Evolutionary conservation across 2,113 vertebrate genomes (phyloP), one percentile per base, ranked within the genome.

Genomic region (Cynopterus brachyotis): DNA sequence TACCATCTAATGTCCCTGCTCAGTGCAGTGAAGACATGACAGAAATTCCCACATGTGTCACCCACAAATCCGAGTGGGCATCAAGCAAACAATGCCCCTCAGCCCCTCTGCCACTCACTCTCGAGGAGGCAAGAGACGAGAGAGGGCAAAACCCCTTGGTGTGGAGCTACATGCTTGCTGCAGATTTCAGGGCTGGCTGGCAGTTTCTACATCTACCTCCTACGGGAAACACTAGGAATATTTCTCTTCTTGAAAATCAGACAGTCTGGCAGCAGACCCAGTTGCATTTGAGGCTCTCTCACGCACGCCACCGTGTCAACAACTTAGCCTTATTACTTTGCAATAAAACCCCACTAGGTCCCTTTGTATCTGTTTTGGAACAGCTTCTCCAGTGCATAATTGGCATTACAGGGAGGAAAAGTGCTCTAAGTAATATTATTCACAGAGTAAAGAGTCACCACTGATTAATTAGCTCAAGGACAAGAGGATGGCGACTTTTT

Each of bases 391-490:
- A 20, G 0, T 0, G 45, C 93, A 22, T 32, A 30, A 97, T 95
- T 60, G 80, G 88, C 87, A 76, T 88, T 73, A 37, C 40, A 1
- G 0, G 50, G 50, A 3, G 64, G 86, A 72, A 1, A 86, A 94
- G 40, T 42, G 85, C 95, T 95, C 55, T 57, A 85, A 96, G 91
- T 93, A 89, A 92, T 59, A 86, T 86, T 98, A 98, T 97, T 97
- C 97, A 95, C 17, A 0, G 24, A 92, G 96, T 79, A 91, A 87
- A 98, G 97, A 98, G 95, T 96, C 94, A 66, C 80, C 22, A 47
- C 98, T 96, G 98, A 98, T 99, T 99, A 98, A 99, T 98, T 97
- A 98, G 98, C 98, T 98, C 97, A 98, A 98, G 98, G 98, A 98
- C 98, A 92, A 98, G 97, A 97, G 94, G 89, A 73, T 62, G 91